Base-by-base conservation (phyloP, 2,797 vertebrate genomes). In the Danio choprae region DNA sequence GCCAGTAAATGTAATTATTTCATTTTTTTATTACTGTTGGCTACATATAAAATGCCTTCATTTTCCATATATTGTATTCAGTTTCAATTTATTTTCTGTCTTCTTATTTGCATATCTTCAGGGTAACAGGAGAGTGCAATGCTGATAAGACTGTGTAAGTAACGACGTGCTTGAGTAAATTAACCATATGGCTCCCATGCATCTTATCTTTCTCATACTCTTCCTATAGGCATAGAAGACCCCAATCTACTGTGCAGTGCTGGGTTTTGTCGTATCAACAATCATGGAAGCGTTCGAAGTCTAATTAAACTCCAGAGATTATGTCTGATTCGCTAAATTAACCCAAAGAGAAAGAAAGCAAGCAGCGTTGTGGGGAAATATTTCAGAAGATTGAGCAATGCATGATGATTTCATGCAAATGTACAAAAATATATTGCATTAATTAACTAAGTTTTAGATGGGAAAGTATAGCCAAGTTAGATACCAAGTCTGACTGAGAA, bases 241-340 rank as follows among this genome's bases (percentile, higher is more conserved):
- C 78, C 46, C 59, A 48, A 65, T 74, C 10, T 43, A 74, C 62
- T 51, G 29, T 73, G 58, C 43, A 12, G 38, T 20, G 59, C 59
- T 55, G 15, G 2, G 12, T 68, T 65, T 74, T 59, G 36, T 56
- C 58, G 73, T 55, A 74, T 80, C 44, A 72, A 80, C 51, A 67
- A 65, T 71, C 72, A 53, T 22, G 51, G 18, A 22, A n/a, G 15
- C 16, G 10, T 75, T 60, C 20, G 11, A 71, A 44, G 38, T 84
- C 80, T 86, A 86, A 86, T 80, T 84, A 84, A 82, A 77, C 48
- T 29, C 48, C 48, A 44, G 72, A 77, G 80, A 84, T 84, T 82
- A 82, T 36, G 60, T 16, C 59, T 50, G 44, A 65, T 74, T 43
- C 50, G 55, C 65, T 69, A 82, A 80, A 44, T 69, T 43, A 74